Evolutionary conservation across 2,113 vertebrate genomes (phyloP).

Genomic region (Toxostoma redivivum): DNA sequence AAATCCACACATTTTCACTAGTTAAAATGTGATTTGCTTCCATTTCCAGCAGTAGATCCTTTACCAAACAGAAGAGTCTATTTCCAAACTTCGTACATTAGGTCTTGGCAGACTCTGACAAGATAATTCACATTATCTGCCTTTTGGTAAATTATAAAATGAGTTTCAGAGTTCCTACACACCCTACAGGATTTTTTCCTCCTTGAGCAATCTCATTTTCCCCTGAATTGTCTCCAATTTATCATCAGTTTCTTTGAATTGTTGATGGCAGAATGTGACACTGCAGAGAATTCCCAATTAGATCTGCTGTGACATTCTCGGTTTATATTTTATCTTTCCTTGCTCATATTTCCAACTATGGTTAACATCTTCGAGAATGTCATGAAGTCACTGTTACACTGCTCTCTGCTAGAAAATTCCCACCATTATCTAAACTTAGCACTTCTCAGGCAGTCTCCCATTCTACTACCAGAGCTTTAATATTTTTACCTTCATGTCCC

Average conservation of each 20-base stretch:
- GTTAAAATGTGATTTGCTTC: not conserved
- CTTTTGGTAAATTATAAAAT: not conserved
- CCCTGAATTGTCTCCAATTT: not conserved
- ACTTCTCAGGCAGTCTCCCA: not conserved
- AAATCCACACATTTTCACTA: not conserved
- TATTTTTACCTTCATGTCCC: not conserved
- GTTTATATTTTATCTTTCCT: not conserved
- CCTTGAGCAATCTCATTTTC: not conserved
- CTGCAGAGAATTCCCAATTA: not conserved
- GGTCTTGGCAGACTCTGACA: not conserved
- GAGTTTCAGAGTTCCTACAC: not conserved
- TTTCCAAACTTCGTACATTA: not conserved
- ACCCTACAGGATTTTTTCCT: not conserved
- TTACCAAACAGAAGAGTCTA: not conserved
- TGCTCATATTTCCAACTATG: not conserved
- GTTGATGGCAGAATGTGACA: not conserved
- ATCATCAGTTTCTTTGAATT: not conserved
- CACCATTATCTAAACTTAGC: fast-evolving
- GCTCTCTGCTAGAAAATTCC: not conserved
- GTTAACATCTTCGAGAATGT: not conserved
- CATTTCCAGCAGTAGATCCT: not conserved
- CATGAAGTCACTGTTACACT: not conserved
- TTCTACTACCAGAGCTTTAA: not conserved
- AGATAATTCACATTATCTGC: not conserved
- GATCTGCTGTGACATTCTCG: not conserved